Conservation (phyloP, 1,140 invertebrate genomes). For the Apis florea region DNA sequence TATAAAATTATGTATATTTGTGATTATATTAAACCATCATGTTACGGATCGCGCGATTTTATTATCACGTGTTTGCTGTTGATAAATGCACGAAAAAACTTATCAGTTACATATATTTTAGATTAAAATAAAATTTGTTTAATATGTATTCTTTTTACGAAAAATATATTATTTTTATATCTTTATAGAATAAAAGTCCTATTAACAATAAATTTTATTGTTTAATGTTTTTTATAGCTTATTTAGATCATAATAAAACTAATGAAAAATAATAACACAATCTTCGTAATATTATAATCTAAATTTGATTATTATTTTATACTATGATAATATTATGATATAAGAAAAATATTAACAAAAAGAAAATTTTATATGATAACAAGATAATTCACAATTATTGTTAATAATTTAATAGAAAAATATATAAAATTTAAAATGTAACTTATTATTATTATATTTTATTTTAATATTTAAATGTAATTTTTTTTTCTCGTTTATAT, state of each 20-base stretch:
- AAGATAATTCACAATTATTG: too few species aligned
- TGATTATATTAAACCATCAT: background rate
- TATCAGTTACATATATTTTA: constrained; percentile 4
- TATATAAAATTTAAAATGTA: too few species aligned
- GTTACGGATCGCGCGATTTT: constrained; percentile 12
- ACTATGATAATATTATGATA: too few species aligned
- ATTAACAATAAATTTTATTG: background rate
- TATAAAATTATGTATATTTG: background rate
- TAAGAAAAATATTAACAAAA: background rate
- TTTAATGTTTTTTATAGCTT: background rate
- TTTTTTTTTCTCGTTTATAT: background rate
- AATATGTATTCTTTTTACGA: background rate
- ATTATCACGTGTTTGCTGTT: constrained; percentile 23
- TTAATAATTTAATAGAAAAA: too few species aligned
- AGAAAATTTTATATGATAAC: too few species aligned
- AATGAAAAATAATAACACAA: background rate
- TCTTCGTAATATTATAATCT: background rate
- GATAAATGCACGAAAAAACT: constrained; percentile 26
- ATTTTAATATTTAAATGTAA: background rate
- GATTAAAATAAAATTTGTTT: background rate
- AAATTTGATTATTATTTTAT: background rate
- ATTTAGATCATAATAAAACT: background rate
- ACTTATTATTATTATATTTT: too few species aligned
- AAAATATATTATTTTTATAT: background rate
- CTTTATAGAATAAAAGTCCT: background rate